These are phyloP conservation scores for Schizaphis graminum DNA, from an alignment of 2,888 invertebrate species.

Conservation along the genomic window DNA sequence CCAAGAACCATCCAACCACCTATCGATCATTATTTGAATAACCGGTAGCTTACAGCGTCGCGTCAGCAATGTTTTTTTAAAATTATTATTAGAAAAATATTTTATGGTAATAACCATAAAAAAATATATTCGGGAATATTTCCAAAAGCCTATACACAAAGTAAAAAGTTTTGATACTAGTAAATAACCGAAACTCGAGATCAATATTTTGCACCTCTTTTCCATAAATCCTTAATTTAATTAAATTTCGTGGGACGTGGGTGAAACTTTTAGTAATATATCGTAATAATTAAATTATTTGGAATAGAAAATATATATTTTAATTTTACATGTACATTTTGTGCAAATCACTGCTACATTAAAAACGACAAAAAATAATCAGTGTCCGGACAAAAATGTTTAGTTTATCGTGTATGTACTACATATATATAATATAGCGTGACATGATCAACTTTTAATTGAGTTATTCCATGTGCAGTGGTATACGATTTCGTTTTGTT, in stretches of 20 bases:
- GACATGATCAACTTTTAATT: constrained; percentile 49
- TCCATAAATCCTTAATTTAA: too few relatives aligned
- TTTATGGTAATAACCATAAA: too few relatives aligned
- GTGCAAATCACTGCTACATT: background rate
- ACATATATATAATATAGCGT: constrained; percentile 34
- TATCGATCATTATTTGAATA: background rate
- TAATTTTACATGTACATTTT: background rate
- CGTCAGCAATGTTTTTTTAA: background rate
- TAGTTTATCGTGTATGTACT: background rate
- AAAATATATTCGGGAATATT: background rate
- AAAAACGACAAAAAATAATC: background rate
- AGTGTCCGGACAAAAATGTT: background rate
- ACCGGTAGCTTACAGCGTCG: background rate
- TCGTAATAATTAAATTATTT: too few relatives aligned
- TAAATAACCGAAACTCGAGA: too few relatives aligned
- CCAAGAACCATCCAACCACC: background rate
- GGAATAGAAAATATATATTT: too few relatives aligned
- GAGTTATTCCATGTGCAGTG: constrained; percentile 41
- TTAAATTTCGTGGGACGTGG: too few relatives aligned
- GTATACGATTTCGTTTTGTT: constrained; percentile 35
- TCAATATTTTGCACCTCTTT: too few relatives aligned
- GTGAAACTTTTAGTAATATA: too few relatives aligned
- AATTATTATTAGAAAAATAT: background rate
- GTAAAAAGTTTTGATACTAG: background rate
- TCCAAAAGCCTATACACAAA: background rate